phyloP scores from a whole-genome alignment of 2,888 invertebrate species.

The Drosophila villosipedis region DNA sequence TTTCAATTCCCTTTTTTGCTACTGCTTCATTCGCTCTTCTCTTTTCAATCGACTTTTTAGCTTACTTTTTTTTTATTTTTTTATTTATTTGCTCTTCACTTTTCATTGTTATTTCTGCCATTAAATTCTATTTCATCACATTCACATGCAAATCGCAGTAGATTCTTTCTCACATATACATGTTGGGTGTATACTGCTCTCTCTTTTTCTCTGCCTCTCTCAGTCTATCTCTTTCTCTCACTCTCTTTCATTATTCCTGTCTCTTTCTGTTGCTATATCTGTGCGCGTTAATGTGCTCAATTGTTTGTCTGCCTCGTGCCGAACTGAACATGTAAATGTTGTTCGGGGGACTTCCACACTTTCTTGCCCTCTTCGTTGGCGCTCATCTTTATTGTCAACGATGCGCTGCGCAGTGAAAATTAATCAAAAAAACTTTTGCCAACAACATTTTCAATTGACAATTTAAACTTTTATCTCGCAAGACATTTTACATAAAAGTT shows the following conservation, averaged over 20 bases:
- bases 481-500: slow-evolving; percentile 82
- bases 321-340: slow-evolving; percentile 57
- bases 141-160: slow-evolving; percentile 73
- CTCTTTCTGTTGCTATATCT: slow-evolving; percentile 27
- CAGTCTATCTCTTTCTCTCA: background rate
- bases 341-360: slow-evolving; percentile 44
- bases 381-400: slow-evolving; percentile 70
- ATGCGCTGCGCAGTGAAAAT: slow-evolving; percentile 74
- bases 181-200: background rate
- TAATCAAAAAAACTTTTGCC: slow-evolving; percentile 84
- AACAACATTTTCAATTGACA: slow-evolving; percentile 85
- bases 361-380: slow-evolving; percentile 27
- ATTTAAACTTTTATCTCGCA: slow-evolving; percentile 83
- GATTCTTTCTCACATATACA: slow-evolving; percentile 23
- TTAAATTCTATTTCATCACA: slow-evolving; percentile 77
- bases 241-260: slow-evolving; percentile 1
- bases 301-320: slow-evolving; percentile 73
- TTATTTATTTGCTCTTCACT: slow-evolving; percentile 72
- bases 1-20: slow-evolving; percentile 1
- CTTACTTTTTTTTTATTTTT: slow-evolving; percentile 43
- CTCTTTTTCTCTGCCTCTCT: background rate
- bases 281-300: slow-evolving; percentile 77
- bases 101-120: slow-evolving; percentile 64
- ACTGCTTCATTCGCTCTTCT: background rate
- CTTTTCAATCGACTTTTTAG: slow-evolving; percentile 52